Evolutionary conservation across 2,888 invertebrate genomes (phyloP).

Genomic region (Phymatocera aterrima): DNA sequence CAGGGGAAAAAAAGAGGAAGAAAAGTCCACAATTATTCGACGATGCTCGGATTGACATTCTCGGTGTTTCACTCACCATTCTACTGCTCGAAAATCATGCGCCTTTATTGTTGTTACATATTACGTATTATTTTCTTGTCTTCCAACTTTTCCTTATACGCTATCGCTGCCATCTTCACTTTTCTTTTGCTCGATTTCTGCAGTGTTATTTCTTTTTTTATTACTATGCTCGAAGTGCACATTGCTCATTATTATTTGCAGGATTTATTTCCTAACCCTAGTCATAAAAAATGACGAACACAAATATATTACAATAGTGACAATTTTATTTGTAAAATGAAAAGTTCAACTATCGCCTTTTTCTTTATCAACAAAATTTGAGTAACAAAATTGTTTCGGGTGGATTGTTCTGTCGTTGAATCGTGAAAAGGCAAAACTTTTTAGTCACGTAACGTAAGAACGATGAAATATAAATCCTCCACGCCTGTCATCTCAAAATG

Average conservation of each 20-base stretch:
- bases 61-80: constrained; percentile 14
- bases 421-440: background rate
- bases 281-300: background rate
- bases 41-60: constrained; percentile 24
- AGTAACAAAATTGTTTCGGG: background rate
- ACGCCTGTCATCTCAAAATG: constrained; percentile 31
- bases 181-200: constrained; percentile 31
- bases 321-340: background rate
- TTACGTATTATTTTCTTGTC: background rate
- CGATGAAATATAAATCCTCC: constrained; percentile 26
- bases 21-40: too few species aligned
- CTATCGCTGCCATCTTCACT: background rate
- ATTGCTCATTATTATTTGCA: too few species aligned
- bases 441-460: constrained; percentile 1
- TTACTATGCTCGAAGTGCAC: constrained; percentile 14
- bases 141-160: background rate
- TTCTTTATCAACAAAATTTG: background rate
- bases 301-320: background rate
- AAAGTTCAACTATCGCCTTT: background rate
- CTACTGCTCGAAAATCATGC: constrained; percentile 48
- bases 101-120: constrained; percentile 45
- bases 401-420: background rate
- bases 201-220: background rate
- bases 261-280: background rate
- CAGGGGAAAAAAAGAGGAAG: too few species aligned